A percentile compares a stretch with the other conserved stretches of the same genome.
phyloP scores from a whole-genome alignment of 2,888 invertebrate genomes.

The Xanthostigma xanthostigma region DNA sequence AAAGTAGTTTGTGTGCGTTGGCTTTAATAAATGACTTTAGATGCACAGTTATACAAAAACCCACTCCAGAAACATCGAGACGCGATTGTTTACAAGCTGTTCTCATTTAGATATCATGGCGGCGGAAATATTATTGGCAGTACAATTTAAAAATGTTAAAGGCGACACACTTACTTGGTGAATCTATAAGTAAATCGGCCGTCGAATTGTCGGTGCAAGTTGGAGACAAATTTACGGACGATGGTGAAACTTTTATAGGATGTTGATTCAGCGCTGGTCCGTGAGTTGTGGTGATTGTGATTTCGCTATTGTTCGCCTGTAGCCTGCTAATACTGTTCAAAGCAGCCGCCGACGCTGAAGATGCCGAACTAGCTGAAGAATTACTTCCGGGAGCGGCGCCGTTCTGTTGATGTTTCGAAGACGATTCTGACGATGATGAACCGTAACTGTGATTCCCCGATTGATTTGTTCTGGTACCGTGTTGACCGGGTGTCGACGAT shows the following conservation, averaged over 20 bases:
- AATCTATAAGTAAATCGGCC: constrained; percentile 61
- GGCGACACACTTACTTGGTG: constrained; percentile 56
- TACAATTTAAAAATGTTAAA: too few species aligned
- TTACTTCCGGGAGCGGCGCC: not conserved
- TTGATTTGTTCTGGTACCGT: constrained; percentile 9
- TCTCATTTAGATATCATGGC: too few species aligned
- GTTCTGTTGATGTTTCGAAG: constrained; percentile 14
- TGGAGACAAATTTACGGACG: constrained; percentile 43
- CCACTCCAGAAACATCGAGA: too few species aligned
- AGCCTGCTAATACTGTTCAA: constrained; percentile 57
- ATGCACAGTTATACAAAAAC: too few species aligned
- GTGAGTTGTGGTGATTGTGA: constrained; percentile 67
- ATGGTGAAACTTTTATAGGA: constrained; percentile 48
- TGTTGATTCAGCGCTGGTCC: constrained; percentile 32
- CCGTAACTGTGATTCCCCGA: constrained; percentile 2
- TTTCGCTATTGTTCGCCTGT: constrained; percentile 63
- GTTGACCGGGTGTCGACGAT: constrained; percentile 15
- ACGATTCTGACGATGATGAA: too few species aligned
- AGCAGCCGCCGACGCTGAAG: constrained; percentile 38
- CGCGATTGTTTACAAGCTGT: too few species aligned
- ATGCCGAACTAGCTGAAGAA: constrained; percentile 19
- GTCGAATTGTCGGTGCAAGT: constrained; percentile 45
- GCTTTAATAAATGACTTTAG: too few species aligned
- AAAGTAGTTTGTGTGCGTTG: too few species aligned
- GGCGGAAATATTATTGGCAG: too few species aligned